These are phyloP conservation scores for Phrixothrix hirtus DNA, from an alignment of 2,888 invertebrate genomes.

Conservation along the genomic window DNA sequence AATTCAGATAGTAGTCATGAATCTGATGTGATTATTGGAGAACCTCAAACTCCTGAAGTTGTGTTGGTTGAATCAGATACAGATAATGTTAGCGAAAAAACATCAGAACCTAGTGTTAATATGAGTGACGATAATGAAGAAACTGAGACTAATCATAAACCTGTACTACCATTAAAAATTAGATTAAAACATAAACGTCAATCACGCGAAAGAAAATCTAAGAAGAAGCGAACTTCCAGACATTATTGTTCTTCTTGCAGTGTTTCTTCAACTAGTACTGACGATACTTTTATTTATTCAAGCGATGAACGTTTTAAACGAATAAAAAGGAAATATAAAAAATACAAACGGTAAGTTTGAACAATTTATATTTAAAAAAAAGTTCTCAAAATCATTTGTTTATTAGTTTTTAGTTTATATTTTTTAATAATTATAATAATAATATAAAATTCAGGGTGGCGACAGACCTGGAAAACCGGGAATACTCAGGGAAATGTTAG, in stretches of 20 bases:
- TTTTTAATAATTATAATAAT: too few species aligned
- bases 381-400: too few species aligned
- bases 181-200: constrained; percentile 42
- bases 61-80: constrained; percentile 37
- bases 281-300: constrained; percentile 1
- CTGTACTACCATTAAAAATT: constrained; percentile 42
- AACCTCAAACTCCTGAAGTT: constrained; percentile 39
- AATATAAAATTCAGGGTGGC: neutral
- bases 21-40: constrained; percentile 44
- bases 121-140: constrained; percentile 19
- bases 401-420: neutral
- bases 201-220: constrained; percentile 36
- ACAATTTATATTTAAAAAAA: neutral
- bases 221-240: constrained; percentile 11
- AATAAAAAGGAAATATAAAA: constrained; percentile 13
- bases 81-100: constrained; percentile 13
- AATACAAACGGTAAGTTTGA: constrained; percentile 15
- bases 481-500: too few species aligned
- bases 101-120: constrained; percentile 9
- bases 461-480: too few species aligned
- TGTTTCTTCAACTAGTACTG: constrained; percentile 9
- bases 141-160: constrained; percentile 18
- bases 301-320: constrained; percentile 10
- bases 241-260: constrained; percentile 5
- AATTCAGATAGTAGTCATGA: constrained; percentile 41